A percentile compares a stretch with the other conserved stretches of the same genome.
phyloP scores from a whole-genome alignment of 2,888 invertebrate genomes.

The Thumatha senex region DNA sequence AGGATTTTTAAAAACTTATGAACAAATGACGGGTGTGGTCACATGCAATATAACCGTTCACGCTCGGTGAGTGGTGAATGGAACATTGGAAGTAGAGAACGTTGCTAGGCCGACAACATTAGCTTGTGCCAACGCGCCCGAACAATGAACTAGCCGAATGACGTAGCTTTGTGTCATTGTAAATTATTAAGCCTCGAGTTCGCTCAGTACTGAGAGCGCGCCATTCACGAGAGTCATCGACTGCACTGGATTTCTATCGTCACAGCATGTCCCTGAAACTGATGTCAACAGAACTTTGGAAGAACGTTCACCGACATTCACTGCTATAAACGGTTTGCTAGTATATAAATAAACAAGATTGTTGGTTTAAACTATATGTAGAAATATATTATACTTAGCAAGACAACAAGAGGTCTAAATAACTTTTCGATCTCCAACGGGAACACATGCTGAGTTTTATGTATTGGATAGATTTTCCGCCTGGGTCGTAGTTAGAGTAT shows the following conservation, averaged over 20 bases:
- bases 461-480: too few relatives aligned
- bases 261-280: slow-evolving; percentile 9
- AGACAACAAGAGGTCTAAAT: too few relatives aligned
- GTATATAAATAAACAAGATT: neutral
- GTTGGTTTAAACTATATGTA: neutral
- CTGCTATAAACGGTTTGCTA: neutral
- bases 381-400: too few relatives aligned
- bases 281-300: slow-evolving; percentile 1
- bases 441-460: too few relatives aligned
- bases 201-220: slow-evolving; percentile 21
- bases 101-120: slow-evolving; percentile 78
- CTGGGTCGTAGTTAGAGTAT: too few relatives aligned
- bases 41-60: slow-evolving; percentile 65
- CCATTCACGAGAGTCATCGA: slow-evolving; percentile 28
- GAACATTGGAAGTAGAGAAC: slow-evolving; percentile 64
- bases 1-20: slow-evolving; percentile 26
- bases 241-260: slow-evolving; percentile 12
- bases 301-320: slow-evolving; percentile 1
- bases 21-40: slow-evolving; percentile 37
- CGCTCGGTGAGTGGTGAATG: slow-evolving; percentile 82
- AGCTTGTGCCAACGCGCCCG: slow-evolving; percentile 74
- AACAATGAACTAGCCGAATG: slow-evolving; percentile 78
- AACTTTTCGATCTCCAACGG: too few relatives aligned
- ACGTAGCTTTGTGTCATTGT: slow-evolving; percentile 59
- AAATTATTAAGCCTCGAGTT: slow-evolving; percentile 35